These are phyloP conservation scores for Meliscaeva auricollis DNA, from an alignment of 2,888 invertebrate species.

Conservation along the genomic window DNA sequence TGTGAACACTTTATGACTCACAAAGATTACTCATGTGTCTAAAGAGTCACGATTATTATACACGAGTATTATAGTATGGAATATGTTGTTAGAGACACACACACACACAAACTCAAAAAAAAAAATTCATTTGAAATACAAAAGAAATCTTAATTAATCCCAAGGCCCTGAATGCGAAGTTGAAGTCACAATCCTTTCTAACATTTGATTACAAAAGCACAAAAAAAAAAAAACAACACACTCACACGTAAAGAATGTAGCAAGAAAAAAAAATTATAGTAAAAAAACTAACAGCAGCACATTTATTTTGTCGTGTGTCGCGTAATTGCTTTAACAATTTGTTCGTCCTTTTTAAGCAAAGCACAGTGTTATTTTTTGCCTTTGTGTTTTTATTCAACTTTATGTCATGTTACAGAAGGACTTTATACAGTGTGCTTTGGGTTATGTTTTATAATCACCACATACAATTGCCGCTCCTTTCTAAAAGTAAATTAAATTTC, in stretches of 20 bases:
- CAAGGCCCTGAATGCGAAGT: conserved; percentile 36
- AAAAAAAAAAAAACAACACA: conserved; percentile 16
- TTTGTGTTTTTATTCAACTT: neutral
- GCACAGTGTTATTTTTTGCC: neutral
- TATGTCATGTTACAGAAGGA: neutral
- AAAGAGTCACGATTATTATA: conserved; percentile 5
- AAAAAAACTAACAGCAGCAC: conserved; percentile 8
- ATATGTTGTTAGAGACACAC: conserved; percentile 2
- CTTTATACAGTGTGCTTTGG: neutral
- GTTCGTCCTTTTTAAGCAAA: conserved; percentile 20
- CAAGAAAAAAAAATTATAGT: conserved; percentile 1
- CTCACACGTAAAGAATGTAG: neutral
- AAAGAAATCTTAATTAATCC: conserved; percentile 65
- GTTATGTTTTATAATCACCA: conserved; percentile 44
- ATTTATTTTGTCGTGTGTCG: conserved; percentile 19
- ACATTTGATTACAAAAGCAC: conserved; percentile 43
- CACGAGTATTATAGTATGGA: neutral
- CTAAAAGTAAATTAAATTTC: conserved; percentile 40
- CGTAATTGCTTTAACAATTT: conserved; percentile 17
- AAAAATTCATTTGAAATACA: conserved; percentile 31
- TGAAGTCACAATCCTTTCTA: conserved; percentile 54
- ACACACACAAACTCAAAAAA: neutral
- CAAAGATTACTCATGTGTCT: conserved; percentile 37
- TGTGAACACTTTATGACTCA: conserved; percentile 29
- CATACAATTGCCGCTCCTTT: conserved; percentile 16